Conservation (phyloP, 2,797 vertebrate species). For the Enteromius fasciolatus region DNA sequence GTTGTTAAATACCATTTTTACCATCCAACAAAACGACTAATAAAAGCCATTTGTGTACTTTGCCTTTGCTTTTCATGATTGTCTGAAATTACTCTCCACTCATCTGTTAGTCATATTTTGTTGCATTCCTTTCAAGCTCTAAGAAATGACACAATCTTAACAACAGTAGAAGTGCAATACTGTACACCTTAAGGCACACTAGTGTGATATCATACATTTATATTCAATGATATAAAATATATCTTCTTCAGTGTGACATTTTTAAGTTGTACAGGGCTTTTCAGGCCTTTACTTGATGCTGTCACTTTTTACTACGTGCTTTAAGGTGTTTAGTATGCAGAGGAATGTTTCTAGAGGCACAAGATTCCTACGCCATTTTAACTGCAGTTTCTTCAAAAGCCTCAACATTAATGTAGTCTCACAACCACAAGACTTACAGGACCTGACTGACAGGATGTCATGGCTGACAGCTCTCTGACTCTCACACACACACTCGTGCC, state of each 20-base stretch:
- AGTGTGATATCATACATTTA: background rate
- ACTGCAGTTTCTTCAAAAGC: background rate
- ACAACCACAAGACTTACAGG: background rate
- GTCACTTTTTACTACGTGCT: background rate
- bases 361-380: background rate
- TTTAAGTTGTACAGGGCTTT: background rate
- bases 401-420: background rate
- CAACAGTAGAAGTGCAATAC: background rate
- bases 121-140: background rate
- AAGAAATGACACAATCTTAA: background rate
- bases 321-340: background rate
- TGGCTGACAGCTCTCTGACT: constrained; percentile 53
- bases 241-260: background rate
- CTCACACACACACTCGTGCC: background rate
- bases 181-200: background rate
- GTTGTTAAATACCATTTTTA: background rate
- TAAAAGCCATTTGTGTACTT: background rate
- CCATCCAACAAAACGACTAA: background rate
- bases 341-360: background rate
- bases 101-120: background rate
- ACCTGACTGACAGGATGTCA: constrained; percentile 51
- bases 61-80: background rate
- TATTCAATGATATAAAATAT: background rate
- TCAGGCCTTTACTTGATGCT: background rate
- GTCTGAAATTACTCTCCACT: background rate